Evolutionary conservation across 1,140 invertebrate genomes (phyloP), one percentile per base, ranked within the genome.

Genomic region (Papilio machaon): DNA sequence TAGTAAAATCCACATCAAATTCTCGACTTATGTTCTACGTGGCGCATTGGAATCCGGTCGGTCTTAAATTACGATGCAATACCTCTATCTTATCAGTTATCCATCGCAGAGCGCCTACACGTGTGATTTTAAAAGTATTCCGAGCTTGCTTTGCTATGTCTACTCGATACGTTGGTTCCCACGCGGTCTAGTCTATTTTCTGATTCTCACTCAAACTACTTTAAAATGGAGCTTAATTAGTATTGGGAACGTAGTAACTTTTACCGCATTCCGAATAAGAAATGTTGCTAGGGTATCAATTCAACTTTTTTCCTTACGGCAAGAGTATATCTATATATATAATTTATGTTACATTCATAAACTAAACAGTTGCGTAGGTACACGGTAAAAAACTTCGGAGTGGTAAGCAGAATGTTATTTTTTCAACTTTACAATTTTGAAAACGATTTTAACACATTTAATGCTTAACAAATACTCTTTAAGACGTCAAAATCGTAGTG

Each of bases 61-160:
- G 77, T 30, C 58, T 13, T 13, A 79, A 58, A 64, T 79, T 79
- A 67, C 58, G 35, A 79, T 64, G 38, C 77, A 67, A 47, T 76
- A 67, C 23, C 19, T n/a, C 9, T 75, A 64, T 79, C 77, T 79
- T 67, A 79, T 79, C 77, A 30, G 38, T 23, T 67, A 79, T 79
- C 77, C 47, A 64, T 75, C 73, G 46, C 47, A 13, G 46, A 15
- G 11, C 46, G 47, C 73, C 46, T 30, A 64, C 73, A 75, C 77
- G 58, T 79, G 58, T 79, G 74, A 79, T 67, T 64, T 67, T 23
- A 67, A 64, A 30, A 46, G 19, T 35, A 67, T 35, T 2, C 54
- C 54, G 54, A 58, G 54, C 54, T 58, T 58, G 17, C 54, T 64
- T 15, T 1, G 64, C 23, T 30, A 13, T 23, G 10, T 35, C 23